Base-by-base conservation (phyloP, 1,140 invertebrate genomes). In the Macrobrachium nipponense region DNA sequence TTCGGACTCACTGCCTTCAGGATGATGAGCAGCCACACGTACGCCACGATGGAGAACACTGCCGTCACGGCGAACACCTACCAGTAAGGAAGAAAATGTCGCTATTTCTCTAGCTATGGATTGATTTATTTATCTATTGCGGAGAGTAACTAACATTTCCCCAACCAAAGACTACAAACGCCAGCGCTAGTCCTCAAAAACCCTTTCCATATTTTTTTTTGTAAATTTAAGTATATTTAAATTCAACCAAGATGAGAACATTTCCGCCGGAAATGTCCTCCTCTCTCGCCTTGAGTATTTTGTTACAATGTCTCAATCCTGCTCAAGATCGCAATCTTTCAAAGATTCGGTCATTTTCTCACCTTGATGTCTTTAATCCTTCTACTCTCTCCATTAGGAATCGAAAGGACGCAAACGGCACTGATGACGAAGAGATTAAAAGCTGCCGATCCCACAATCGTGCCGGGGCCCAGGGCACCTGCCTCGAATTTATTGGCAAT, bases 371-470 rank as follows among this genome's bases (percentile, higher is more conserved):
- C 89, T 18, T 91, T 91, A 75, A 94, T 93, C 44, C 90, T 89
- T 80, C 93, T 90, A 0, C 90, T 91, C 89, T 94, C 93, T 12
- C 91, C 91, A 6, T 89, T 89, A 1, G 93, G 92, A 27, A 95
- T 92, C 20, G 91, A 90, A 8, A 93, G 87, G n/a, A 94, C 91
- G 87, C 94, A 94, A 6, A 94, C 91, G 15, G 91, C 93, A 2
- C 91, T 92, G 82, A 94, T 94, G 77, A 92, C 91, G 51, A 94
- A 90, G 36, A 94, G 90, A 89, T 94, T 94, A 90, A 94, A 94
- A 73, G 94, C 94, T 18, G 94, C 94, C 3, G 94, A 94, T 20
- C 94, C 94, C n/a, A 95, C 94, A 86, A 95, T 94, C 10, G 94
- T 94, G 59, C 93, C 92, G 0, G 94, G 94, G 7, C 94, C 94